phyloP scores from a whole-genome alignment of 2,113 vertebrate species.

The Motacilla tschutschensis region DNA sequence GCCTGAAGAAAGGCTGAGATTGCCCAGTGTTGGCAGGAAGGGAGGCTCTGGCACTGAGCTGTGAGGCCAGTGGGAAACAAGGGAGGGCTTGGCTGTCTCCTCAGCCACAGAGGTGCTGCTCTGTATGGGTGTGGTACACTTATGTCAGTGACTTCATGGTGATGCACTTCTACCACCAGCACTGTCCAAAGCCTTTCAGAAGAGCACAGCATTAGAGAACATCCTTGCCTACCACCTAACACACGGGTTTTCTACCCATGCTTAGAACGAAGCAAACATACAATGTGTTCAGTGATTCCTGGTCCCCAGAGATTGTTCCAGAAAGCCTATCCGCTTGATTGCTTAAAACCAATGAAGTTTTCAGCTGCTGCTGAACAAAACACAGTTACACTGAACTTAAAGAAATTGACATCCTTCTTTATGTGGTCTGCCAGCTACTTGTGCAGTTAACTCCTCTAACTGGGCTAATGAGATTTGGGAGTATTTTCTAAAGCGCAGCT shows the following conservation, averaged over 20 bases:
- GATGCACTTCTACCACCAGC: not conserved
- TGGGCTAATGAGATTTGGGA: not conserved
- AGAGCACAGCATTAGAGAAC: not conserved
- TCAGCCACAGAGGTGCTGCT: not conserved
- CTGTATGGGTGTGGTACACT: not conserved
- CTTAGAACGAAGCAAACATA: not conserved
- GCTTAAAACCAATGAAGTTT: not conserved
- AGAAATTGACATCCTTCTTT: not conserved
- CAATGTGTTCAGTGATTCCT: not conserved
- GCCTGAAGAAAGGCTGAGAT: not conserved
- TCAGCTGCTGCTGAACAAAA: not conserved
- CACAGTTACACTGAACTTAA: accelerated
- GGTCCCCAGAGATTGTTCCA: not conserved
- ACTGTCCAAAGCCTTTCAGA: not conserved
- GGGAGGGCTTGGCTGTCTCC: not conserved
- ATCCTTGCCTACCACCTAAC: not conserved
- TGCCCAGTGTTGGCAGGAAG: accelerated
- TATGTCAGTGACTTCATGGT: not conserved
- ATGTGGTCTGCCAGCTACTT: not conserved
- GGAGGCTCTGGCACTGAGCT: accelerated
- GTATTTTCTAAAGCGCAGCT: not conserved
- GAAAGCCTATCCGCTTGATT: not conserved
- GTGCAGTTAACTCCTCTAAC: not conserved
- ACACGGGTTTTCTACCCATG: not conserved
- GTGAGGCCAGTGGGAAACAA: not conserved